These are phyloP conservation scores for Todiramphus saurophagus DNA, from an alignment of 2,113 vertebrate species.

Conservation along the genomic window DNA sequence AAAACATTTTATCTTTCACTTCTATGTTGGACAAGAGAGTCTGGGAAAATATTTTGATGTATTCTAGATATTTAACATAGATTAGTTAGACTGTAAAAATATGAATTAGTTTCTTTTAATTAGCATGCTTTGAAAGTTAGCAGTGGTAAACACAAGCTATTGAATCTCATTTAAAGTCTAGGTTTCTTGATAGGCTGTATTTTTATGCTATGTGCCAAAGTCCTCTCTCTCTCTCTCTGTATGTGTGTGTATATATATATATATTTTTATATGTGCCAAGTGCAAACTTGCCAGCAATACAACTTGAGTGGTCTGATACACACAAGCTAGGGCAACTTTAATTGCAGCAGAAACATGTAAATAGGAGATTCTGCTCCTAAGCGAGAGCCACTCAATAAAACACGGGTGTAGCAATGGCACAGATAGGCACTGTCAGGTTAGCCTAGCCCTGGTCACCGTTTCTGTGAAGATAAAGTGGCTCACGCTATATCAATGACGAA, in stretches of 20 bases:
- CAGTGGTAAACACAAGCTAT: neutral
- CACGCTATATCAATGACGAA: neutral
- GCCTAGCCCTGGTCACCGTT: neutral
- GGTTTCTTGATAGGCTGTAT: neutral
- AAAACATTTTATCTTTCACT: neutral
- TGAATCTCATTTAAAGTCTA: neutral
- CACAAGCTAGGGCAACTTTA: neutral
- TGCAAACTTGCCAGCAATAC: neutral
- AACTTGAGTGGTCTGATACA: neutral
- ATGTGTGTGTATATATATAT: too few species aligned
- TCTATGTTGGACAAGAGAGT: neutral
- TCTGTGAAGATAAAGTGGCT: neutral
- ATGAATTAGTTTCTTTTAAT: neutral
- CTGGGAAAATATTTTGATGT: neutral
- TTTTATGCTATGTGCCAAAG: neutral
- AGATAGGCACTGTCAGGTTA: neutral
- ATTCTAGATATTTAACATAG: neutral
- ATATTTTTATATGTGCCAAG: too few species aligned
- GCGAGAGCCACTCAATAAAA: neutral
- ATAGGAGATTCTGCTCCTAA: neutral
- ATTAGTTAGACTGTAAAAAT: neutral
- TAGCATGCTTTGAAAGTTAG: neutral
- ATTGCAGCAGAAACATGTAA: neutral
- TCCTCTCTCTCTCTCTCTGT: too few species aligned
- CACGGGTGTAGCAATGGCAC: neutral